Evolutionary conservation across 2,797 vertebrate genomes (phyloP).

Genomic region (Heterohyrax brucei): DNA sequence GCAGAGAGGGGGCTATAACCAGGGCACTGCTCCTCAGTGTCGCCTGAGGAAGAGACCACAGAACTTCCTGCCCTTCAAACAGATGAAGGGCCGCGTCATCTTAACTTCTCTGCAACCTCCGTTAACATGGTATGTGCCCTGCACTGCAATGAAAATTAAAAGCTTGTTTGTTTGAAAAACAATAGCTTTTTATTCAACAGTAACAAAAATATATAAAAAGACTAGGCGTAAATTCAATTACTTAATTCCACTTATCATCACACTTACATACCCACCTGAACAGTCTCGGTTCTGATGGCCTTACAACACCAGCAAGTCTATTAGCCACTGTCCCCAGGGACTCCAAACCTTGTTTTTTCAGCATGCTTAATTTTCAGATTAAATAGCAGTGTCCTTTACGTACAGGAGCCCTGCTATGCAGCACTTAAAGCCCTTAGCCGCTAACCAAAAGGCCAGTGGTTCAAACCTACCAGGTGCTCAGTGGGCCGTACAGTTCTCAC

Average conservation of each 20-base stretch:
- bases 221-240: conserved; percentile 7
- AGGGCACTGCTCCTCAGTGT: not conserved
- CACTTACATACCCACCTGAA: not conserved
- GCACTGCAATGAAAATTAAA: conserved; percentile 60
- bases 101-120: not conserved
- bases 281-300: conserved; percentile 32
- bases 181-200: conserved; percentile 36
- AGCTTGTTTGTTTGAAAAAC: conserved; percentile 58
- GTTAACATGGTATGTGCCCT: conserved; percentile 18
- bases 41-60: conserved; percentile 21
- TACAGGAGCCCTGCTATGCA: too few species aligned
- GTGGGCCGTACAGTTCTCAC: too few species aligned
- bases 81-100: conserved; percentile 32
- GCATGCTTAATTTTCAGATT: conserved; percentile 31
- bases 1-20: not conserved
- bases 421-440: too few species aligned
- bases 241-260: conserved; percentile 11
- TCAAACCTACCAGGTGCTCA: too few species aligned
- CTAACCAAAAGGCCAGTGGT: too few species aligned
- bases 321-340: not conserved
- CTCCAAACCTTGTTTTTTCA: not conserved
- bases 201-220: conserved; percentile 56
- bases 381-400: not conserved
- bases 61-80: conserved; percentile 50
- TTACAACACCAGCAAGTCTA: not conserved